These are phyloP conservation scores for Tamias sibiricus DNA, from an alignment of 2,113 vertebrate species.

Conservation along the genomic window DNA sequence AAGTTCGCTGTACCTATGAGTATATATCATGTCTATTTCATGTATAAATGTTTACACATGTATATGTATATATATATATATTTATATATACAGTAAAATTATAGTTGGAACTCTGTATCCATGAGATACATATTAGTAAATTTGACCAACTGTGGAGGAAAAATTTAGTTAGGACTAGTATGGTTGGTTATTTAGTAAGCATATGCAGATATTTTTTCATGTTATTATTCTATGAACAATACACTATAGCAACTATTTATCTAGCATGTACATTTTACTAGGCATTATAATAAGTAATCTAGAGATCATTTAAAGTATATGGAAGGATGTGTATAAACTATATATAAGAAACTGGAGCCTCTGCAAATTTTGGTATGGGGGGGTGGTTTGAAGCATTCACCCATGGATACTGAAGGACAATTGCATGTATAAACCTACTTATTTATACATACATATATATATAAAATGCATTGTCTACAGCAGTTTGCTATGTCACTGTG, in stretches of 20 bases:
- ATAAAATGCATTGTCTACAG: not conserved
- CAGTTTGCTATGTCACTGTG: not conserved
- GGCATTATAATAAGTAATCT: not conserved
- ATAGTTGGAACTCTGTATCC: not conserved
- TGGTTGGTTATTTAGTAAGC: not conserved
- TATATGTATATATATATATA: too few species aligned
- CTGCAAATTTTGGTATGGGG: not conserved
- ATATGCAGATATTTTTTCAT: not conserved
- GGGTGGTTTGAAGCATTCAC: not conserved
- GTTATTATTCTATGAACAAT: not conserved
- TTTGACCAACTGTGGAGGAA: not conserved
- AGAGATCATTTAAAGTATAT: not conserved
- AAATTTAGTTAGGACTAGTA: not conserved
- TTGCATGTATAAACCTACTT: not conserved
- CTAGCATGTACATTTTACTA: not conserved
- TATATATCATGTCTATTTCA: not conserved
- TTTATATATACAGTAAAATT: not conserved
- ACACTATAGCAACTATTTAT: not conserved
- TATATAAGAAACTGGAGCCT: not conserved
- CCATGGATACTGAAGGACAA: not conserved
- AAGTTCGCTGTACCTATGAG: too few species aligned
- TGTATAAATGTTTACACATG: too few species aligned
- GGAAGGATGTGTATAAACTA: not conserved
- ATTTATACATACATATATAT: not conserved
- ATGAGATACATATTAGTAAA: accelerated